Evolutionary conservation across 2,113 vertebrate species (phyloP), one percentile per base, ranked within the genome.

Genomic region (Etheostoma cragini): DNA sequence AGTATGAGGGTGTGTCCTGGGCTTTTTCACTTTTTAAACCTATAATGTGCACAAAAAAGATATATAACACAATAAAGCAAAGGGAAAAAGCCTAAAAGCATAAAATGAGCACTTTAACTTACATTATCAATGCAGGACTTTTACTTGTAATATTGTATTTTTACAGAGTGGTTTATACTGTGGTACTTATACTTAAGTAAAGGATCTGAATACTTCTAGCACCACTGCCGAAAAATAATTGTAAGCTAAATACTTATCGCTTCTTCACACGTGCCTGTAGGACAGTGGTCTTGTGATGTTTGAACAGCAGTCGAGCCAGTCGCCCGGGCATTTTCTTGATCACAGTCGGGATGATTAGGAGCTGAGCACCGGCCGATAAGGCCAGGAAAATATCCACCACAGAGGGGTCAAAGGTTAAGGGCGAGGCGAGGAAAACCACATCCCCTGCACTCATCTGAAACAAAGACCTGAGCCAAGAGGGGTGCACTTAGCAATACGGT

Each of bases 401-500:
- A 3, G 98, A 99, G 0, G 98, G 98, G 89, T 99, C 98, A 94
- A 99, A 99, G 3, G 98, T 99, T 75, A 99, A 90, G 17, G 98
- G 96, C 15, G 98, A 98, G 26, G 98, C 97, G 72, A 99, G 89
- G 85, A 99, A 98, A 0, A 99, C 92, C 71, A 95, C 57, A 85
- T 99, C 98, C 8, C 96, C 90, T 22, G 89, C 70, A 3, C 92
- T 95, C 84, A 98, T 81, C 87, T 95, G 91, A 92, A 98, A 98
- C 81, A 99, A 82, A 35, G 93, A 91, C 60, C 98, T 99, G 38
- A 80, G 26, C 52, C 57, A 72, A 91, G 87, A 93, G 12, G 67
- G 33, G 16, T 4, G 11, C 11, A 11, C 0, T 5, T 26, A 30
- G 35, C 1, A 42, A 30, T 7, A 21, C 14, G 1, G 8, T 15